Base-by-base conservation (phyloP, 2,113 vertebrate species). In the Tetraodon nigroviridis region DNA sequence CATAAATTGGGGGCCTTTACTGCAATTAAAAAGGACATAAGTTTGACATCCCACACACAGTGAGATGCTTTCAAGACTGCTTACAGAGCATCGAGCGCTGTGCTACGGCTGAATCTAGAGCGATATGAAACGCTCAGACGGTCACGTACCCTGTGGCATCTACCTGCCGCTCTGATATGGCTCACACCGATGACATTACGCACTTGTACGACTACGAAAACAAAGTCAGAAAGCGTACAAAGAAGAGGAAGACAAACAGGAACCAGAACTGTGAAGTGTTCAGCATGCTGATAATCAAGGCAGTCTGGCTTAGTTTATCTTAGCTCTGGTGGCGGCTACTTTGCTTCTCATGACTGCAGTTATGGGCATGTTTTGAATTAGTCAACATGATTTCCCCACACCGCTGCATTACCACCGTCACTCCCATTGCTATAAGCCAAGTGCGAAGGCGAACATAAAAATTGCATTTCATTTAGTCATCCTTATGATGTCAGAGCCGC, bases 401-500 rank as follows among this genome's bases (percentile, higher is more conserved):
- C 24, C 64, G 55, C 57, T 42, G 51, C 27, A 29, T 51, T 69
- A 66, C 54, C 55, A 48, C 41, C 7, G 68, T 56, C 58, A 5
- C 15, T 15, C 62, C 57, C 22, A 51, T 18, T 58, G 58, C 65
- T 48, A 7, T 13, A 20, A 62, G 57, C 64, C 61, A 20, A 55
- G 53, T 61, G 7, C 49, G 27, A 55, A 53, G 67, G 57, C 55
- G 63, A 29, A 57, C 54, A 49, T 50, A 17, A 46, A 46, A 46
- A n/a, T 17, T 46, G 44, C 44, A 46, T 46, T 83, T 78, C 64
- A 71, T 85, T 80, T 67, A 75, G 72, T 72, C 80, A 69, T 52
- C 67, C 73, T 70, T 66, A 85, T 86, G 76, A 89, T 82, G 81
- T 87, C 82, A 85, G 73, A 18, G 27, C 62, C 64, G 37, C 75